These are phyloP conservation scores for Orycteropus afer DNA, from an alignment of 2,113 vertebrate species.

Conservation along the genomic window DNA sequence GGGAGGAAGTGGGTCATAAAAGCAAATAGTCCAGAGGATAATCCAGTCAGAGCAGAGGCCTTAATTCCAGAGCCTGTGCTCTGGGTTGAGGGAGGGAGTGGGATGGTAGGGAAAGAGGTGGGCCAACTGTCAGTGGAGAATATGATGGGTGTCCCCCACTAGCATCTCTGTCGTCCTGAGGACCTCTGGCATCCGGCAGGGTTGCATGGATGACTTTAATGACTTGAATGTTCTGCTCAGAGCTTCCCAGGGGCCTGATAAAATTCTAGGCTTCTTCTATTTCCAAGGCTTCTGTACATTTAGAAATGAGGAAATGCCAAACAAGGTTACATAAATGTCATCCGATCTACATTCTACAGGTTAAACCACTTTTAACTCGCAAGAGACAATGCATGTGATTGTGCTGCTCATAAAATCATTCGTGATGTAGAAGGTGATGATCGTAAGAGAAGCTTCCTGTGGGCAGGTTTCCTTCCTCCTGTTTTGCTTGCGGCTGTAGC, in stretches of 20 bases:
- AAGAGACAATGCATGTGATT: neutral
- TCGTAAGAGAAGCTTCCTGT: neutral
- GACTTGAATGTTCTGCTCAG: neutral
- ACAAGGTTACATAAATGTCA: neutral
- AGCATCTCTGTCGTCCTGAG: neutral
- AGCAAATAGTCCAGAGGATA: neutral
- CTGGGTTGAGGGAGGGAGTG: neutral
- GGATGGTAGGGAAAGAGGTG: neutral
- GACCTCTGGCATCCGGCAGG: neutral
- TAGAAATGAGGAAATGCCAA: conserved; percentile 46
- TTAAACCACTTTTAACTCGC: conserved; percentile 20
- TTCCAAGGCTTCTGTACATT: neutral
- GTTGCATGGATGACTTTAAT: neutral
- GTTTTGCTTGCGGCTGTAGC: neutral
- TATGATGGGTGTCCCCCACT: no score
- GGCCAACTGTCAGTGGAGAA: neutral
- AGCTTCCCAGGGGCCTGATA: neutral
- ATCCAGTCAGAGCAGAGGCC: neutral
- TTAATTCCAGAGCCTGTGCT: neutral
- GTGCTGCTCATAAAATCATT: conserved; percentile 9
- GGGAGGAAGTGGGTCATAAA: neutral
- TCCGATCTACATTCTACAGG: conserved; percentile 26
- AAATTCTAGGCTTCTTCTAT: neutral
- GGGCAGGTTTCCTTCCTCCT: neutral
- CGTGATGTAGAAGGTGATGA: neutral